These are phyloP conservation scores for Tinea semifulvella DNA, from an alignment of 2,888 invertebrate genomes.

Conservation along the genomic window DNA sequence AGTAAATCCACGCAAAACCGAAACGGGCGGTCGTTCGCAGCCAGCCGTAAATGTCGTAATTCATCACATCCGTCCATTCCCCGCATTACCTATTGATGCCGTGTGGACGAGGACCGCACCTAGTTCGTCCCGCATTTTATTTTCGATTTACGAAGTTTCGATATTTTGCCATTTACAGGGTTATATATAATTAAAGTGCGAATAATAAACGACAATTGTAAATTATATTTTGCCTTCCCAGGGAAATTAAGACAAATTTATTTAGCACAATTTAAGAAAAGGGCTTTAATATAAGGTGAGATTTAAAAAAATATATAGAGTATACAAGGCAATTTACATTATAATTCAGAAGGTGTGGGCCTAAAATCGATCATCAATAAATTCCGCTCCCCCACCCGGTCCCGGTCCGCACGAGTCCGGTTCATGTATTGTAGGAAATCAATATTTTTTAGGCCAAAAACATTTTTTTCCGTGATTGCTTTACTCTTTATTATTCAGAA, in stretches of 20 bases:
- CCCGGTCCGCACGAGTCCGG: constrained; percentile 22
- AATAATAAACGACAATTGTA: too few relatives aligned
- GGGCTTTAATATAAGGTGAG: too few relatives aligned
- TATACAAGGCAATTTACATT: constrained; percentile 7
- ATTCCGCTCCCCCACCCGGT: constrained; percentile 25
- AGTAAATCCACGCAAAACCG: constrained; percentile 9
- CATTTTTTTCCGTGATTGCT: too few relatives aligned
- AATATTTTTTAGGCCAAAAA: too few relatives aligned
- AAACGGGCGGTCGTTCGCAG: constrained; percentile 6
- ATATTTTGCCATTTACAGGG: too few relatives aligned
- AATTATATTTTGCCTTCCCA: too few relatives aligned
- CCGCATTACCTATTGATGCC: constrained; percentile 19
- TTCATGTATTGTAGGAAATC: constrained; percentile 37
- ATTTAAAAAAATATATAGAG: not conserved
- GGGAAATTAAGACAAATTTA: too few relatives aligned
- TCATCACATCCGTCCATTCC: constrained; percentile 19
- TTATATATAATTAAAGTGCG: too few relatives aligned
- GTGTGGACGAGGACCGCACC: constrained; percentile 15
- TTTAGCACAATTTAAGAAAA: too few relatives aligned
- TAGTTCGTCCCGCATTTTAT: too few relatives aligned
- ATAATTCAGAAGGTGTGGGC: constrained; percentile 17
- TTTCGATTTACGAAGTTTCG: too few relatives aligned
- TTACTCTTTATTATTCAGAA: too few relatives aligned
- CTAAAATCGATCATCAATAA: constrained; percentile 31
- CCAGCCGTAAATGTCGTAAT: constrained; percentile 15